Evolutionary conservation across 2,888 invertebrate genomes (phyloP), one percentile per base, ranked within the genome.

Genomic region (Timandra comae): DNA sequence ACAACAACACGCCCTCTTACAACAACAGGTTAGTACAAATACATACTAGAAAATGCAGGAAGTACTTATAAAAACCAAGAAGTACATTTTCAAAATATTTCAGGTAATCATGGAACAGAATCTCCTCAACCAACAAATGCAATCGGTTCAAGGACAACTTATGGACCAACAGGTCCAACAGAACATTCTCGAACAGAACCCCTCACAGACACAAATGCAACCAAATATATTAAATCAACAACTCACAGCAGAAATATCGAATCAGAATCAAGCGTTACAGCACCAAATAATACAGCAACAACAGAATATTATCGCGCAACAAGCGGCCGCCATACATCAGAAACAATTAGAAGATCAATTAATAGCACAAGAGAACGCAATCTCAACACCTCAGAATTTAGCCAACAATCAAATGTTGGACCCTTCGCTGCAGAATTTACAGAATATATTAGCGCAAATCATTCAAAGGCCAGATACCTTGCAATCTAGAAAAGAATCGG

Each of bases 271-370:
- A 47, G 86, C 75, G 12, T 63, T 88, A 32, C 88, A 88, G 44
- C 88, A 88, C 29, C 75, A 88, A 27, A 85, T 88, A 22, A 76
- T 84, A 20, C 80, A 86, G 52, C 81, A 79, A 38, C 76, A 87
- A 52, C 84, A 86, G 43, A 77, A 70, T 32, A 75, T 85, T 21
- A 77, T 76, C 41, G 70, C 73, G n/a, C 86, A 85, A 23, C 82
- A 84, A 50, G 84, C 84, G 6, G 82, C 70, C 2, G 76, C 81
- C 2, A 81, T 82, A 41, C 86, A 85, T 25, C 86, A 86, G 52
- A 87, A 77, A 51, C 87, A 78, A 50, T 52, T 72, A 6, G 81
- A 80, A 56, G 79, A 79, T 30, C 81, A 78, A 43, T 40, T 76
- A 3, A 70, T 75, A 32, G 62, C 63, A 1, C 74, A 81, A 42